Conservation (phyloP, 2,113 vertebrate genomes). For the Hydrochoerus hydrochaeris region DNA sequence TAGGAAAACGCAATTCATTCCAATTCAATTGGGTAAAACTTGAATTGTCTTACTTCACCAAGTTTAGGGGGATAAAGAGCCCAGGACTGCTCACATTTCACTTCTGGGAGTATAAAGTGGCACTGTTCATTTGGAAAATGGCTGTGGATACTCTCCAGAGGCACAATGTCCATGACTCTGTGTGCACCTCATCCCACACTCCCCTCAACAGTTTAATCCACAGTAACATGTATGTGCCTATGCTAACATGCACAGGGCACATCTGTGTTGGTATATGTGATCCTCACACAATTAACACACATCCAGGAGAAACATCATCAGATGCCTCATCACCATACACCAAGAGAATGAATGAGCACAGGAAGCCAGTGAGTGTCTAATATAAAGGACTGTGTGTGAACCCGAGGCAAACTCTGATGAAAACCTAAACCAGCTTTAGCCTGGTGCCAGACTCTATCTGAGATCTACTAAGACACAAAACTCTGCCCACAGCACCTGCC, state of each 20-base stretch:
- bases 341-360: neutral
- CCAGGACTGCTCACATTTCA: fast-evolving
- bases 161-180: fast-evolving
- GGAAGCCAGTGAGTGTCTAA: neutral
- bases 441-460: neutral
- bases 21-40: neutral
- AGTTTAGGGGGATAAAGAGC: too few species aligned
- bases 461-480: neutral
- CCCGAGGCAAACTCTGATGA: fast-evolving
- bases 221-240: neutral
- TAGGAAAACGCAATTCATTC: neutral
- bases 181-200: neutral
- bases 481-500: neutral
- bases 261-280: neutral
- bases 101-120: neutral
- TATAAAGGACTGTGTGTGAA: fast-evolving
- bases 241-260: neutral
- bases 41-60: too few species aligned
- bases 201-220: neutral
- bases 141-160: neutral
- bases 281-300: fast-evolving
- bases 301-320: neutral
- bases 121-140: too few species aligned
- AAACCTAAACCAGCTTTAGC: fast-evolving
- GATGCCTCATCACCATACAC: fast-evolving